Base-by-base conservation (phyloP, 92 coral and sea anemone species). In the Heliopora coerulea region DNA sequence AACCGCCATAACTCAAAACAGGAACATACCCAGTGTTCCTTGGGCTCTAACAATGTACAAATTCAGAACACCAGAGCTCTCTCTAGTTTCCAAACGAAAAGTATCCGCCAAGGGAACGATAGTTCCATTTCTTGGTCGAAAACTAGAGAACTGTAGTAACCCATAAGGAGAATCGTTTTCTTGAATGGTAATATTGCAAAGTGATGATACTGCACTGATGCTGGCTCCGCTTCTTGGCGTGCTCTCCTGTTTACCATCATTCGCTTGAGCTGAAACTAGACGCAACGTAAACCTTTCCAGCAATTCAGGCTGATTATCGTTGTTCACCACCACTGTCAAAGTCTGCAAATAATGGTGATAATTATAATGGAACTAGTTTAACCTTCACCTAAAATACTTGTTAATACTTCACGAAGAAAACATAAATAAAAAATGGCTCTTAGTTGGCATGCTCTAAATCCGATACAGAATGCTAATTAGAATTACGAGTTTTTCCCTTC, bases 171-270 rank as follows among this genome's bases (percentile, higher is more conserved):
- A 41, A 74, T 93, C 96, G 62, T 85, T 93, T 66, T 75, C 64
- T 62, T 54, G 50, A 8, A 93, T 83, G n/a, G 96, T 93, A 68
- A 93, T 84, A 78, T 87, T 90, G 40, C 87, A 86, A 49, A 57
- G 80, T 10, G 96, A 86, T 46, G 54, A 85, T 46, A 72, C 85
- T 7, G 91, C 78, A 27, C 79, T 80, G 35, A 93, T 65, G 28
- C 96, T 90, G 18, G 98, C 98, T 33, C 96, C 98, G 49, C 98
- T 93, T 1, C 87, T 90, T 4, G 95, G 80, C 42, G 96, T 93
- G 35, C 96, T 93, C 0, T 79, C 80, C 4, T 29, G 48, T 63
- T 74, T 79, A 15, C 89, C 92, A 27, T 93, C 98, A 41, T 64
- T 76, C n/a, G 97, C 68, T 3, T 65, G 41, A 2, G 91, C 89